Evolutionary conservation across 2,888 invertebrate genomes (phyloP), one percentile per base, ranked within the genome.

Genomic region (Cheilosia grossa): DNA sequence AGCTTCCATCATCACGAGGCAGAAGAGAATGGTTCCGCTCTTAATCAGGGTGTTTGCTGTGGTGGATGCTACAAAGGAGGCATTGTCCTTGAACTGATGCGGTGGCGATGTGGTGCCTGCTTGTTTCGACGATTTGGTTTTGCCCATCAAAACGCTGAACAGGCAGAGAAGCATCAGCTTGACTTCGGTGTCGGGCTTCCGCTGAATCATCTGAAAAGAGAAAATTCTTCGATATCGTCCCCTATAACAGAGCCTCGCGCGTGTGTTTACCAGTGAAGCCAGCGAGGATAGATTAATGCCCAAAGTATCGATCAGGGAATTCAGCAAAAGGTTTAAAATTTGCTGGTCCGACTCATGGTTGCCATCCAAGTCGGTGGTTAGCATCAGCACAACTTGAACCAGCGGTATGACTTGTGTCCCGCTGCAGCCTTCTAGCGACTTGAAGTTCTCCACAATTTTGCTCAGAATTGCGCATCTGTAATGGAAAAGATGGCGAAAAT

Each of bases 371-470:
- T 98, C 98, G 9, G 96, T 95, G 0, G 97, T 97, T 67, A 98
- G 92, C 96, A 98, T 97, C 10, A 98, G 93, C 4, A 98, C 94
- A 87, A 96, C 97, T 94, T 98, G 98, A 91, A 98, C 95, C 89
- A 97, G 97, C 0, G 98, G 98, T 90, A 98, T 97, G 21, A 97
- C 96, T 82, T 97, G 93, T 7, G 97, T 95, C 2, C 98, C 98
- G 24, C 96, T 96, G 85, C 97, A 94, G 58, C 94, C 93, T 87
- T 95, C 94, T 70, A 98, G 92, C 61, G 95, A 94, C 0, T 96
- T 96, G 88, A 98, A 93, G 87, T 97, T 95, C 79, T 96, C 95
- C 61, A 97, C 94, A 53, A 97, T 94, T 85, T 95, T 94, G 67
- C 96, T 95, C 47, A 98, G 92, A 66, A 98, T 93, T 24, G 95